Base-by-base conservation (phyloP, 2,888 invertebrate species). In the Griposia aprilina region DNA sequence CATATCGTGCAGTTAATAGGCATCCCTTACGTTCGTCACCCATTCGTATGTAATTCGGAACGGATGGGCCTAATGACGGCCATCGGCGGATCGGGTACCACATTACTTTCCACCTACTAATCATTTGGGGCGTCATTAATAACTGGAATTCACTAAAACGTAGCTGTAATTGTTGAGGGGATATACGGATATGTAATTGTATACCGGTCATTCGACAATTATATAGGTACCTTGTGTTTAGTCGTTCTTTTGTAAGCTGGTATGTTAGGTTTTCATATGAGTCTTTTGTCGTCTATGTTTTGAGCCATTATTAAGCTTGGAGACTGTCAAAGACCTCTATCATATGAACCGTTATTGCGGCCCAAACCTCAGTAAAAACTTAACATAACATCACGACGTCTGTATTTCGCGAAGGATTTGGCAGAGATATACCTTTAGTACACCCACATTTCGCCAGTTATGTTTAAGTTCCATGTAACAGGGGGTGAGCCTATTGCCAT, bases 41-140 rank as follows among this genome's bases (percentile, higher is more conserved):
- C 85, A 80, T 69, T 87, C 88, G 88, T 76, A 86, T 86, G 89
- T 90, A 90, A 92, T 90, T 87, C 82, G 86, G 87, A 86, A 86
- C 88, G 88, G 84, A 74, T 78, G 63, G 60, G 41, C 66, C 60
- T 89, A 88, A 89, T 89, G 88, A 80, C 83, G 82, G 82, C 77
- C 78, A 84, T 83, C 76, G 83, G 55, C 82, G 69, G 81, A 81
- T 85, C 76, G 76, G 69, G 77, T 73, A 78, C 86, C 86, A 78
- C 83, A 90, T 91, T 91, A 91, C 89, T 89, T 89, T 85, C 90
- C 86, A 84, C 86, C 91, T 88, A 88, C 88, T 91, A 91, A 91
- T 92, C 89, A 90, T 89, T 89, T 85, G 80, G 80, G 83, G 81
- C 85, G 88, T 84, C 88, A 87, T 92, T 91, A 90, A 89, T 90